phyloP scores from a whole-genome alignment of 2,797 vertebrate species.

The Gallinago stenura region DNA sequence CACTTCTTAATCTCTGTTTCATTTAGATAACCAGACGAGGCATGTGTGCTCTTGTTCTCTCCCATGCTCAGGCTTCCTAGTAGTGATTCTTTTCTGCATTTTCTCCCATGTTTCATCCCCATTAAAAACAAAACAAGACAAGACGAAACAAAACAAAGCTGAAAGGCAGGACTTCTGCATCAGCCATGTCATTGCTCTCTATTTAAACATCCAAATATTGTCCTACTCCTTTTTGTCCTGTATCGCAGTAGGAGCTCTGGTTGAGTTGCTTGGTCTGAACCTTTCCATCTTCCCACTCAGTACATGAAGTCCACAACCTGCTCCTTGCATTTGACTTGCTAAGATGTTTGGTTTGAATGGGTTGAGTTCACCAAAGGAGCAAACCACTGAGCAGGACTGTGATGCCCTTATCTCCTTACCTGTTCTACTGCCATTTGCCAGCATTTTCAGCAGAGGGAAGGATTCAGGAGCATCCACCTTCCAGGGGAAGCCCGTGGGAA shows the following conservation, averaged over 20 bases:
- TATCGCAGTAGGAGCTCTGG: not conserved
- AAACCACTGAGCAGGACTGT: not conserved
- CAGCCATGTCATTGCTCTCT: not conserved
- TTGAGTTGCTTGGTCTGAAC: not conserved
- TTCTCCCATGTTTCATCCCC: not conserved
- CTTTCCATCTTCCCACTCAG: not conserved
- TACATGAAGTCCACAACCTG: not conserved
- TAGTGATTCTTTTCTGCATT: constrained; percentile 4
- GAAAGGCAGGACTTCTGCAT: not conserved
- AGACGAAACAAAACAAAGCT: not conserved
- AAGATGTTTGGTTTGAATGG: not conserved
- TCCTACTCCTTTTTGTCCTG: not conserved
- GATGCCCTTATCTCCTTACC: not conserved
- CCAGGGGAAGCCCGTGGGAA: not conserved
- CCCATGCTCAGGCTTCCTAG: not conserved
- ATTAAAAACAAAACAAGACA: not conserved
- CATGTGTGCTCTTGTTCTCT: constrained; percentile 23
- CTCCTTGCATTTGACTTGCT: constrained; percentile 8
- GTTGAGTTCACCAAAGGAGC: not conserved
- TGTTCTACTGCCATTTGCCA: not conserved
- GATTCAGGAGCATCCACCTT: not conserved
- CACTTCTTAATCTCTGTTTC: constrained; percentile 43
- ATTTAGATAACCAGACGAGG: constrained; percentile 55
- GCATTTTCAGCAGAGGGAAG: not conserved
- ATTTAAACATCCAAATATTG: not conserved